Evolutionary conservation across 2,797 vertebrate genomes (phyloP).

Genomic region (Coendou prehensilis): DNA sequence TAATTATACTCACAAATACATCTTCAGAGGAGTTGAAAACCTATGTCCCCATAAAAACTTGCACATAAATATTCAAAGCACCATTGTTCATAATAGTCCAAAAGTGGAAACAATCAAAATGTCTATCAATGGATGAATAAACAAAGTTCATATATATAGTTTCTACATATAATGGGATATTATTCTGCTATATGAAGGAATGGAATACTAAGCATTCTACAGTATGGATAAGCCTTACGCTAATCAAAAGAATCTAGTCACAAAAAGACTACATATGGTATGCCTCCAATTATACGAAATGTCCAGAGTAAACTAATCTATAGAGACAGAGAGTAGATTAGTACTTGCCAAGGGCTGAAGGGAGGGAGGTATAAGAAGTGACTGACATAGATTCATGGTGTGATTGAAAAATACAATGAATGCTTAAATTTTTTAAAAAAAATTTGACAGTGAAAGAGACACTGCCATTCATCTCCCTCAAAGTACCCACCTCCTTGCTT

Average conservation of each 20-base stretch:
- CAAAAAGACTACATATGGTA: not conserved
- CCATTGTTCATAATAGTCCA: not conserved
- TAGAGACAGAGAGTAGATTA: not conserved
- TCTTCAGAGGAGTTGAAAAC: constrained; percentile 14
- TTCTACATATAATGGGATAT: not conserved
- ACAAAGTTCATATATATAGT: not conserved
- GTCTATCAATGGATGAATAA: not conserved
- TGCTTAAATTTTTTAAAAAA: not conserved
- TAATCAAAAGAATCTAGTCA: not conserved
- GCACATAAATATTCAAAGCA: not conserved
- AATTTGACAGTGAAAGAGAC: not conserved
- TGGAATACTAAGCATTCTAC: not conserved
- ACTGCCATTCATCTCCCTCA: not conserved
- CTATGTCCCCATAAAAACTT: not conserved
- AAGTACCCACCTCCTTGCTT: not conserved
- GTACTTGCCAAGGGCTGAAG: not conserved
- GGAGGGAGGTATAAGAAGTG: not conserved
- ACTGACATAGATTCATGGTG: not conserved
- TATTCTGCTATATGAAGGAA: not conserved
- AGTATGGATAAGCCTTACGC: not conserved
- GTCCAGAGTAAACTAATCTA: not conserved
- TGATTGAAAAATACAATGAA: not conserved
- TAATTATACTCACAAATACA: not conserved
- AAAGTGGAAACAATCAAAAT: not conserved
- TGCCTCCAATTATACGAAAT: not conserved